These are phyloP conservation scores for Dascyllus trimaculatus DNA, from an alignment of 2,113 vertebrate species.

Conservation along the genomic window DNA sequence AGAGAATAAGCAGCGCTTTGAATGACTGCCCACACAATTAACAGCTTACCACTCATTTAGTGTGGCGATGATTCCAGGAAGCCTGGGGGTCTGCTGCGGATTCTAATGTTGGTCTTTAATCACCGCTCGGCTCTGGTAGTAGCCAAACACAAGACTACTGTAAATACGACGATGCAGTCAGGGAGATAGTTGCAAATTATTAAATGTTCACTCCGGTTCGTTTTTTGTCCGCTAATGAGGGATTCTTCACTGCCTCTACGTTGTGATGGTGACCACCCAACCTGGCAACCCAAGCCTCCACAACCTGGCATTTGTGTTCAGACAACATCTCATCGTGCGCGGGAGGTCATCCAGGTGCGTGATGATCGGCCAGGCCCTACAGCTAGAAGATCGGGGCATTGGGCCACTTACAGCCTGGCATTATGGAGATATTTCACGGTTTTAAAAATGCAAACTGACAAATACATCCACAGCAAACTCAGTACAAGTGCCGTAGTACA, in stretches of 20 bases:
- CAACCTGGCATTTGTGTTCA: conserved; percentile 53
- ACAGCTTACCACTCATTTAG: conserved; percentile 74
- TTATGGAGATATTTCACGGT: conserved; percentile 13
- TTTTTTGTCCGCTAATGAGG: conserved; percentile 64
- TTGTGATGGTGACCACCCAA: conserved; percentile 65
- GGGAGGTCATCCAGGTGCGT: conserved; percentile 45
- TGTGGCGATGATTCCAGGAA: conserved; percentile 74
- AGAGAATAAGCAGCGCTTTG: conserved; percentile 68
- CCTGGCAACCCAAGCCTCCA: conserved; percentile 35
- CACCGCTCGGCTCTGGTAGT: conserved; percentile 66
- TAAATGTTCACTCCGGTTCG: conserved; percentile 40
- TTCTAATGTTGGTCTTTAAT: conserved; percentile 81
- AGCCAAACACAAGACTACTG: conserved; percentile 64
- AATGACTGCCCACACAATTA: conserved; percentile 79
- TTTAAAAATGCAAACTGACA: conserved; percentile 16
- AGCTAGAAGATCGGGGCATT: conserved; percentile 49
- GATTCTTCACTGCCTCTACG: conserved; percentile 22
- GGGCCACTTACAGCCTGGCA: conserved; percentile 39
- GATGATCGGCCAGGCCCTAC: conserved; percentile 44
- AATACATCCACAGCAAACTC: neutral
- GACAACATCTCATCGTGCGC: neutral
- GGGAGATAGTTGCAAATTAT: conserved; percentile 54
- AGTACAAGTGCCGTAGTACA: neutral
- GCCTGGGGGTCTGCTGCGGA: conserved; percentile 74
- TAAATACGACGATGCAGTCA: conserved; percentile 56